phyloP scores from a whole-genome alignment of 2,797 vertebrate genomes.

The Gadopsis bispinosus region DNA sequence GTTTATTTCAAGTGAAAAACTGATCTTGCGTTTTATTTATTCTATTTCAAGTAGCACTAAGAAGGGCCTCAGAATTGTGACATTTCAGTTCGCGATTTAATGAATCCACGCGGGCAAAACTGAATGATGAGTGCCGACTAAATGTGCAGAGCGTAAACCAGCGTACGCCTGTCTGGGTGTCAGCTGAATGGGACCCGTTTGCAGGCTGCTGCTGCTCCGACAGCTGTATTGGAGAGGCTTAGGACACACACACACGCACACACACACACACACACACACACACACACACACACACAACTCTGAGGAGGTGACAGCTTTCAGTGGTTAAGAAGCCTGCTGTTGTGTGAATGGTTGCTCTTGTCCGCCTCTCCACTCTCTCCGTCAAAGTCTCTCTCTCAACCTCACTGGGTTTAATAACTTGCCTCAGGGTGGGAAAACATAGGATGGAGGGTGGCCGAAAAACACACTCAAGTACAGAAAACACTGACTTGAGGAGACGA shows the following conservation, averaged over 20 bases:
- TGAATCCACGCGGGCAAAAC: slow-evolving; percentile 14
- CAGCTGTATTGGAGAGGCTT: slow-evolving; percentile 69
- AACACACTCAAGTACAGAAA: neutral
- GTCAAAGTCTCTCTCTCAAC: slow-evolving; percentile 24
- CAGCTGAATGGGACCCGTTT: slow-evolving; percentile 43
- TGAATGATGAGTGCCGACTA: slow-evolving; percentile 28
- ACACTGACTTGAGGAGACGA: slow-evolving; percentile 21
- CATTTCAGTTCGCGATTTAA: slow-evolving; percentile 35
- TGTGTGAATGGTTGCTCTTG: slow-evolving; percentile 70
- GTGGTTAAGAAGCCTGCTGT: slow-evolving; percentile 65
- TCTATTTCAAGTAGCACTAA: neutral
- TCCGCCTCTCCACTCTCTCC: slow-evolving; percentile 49
- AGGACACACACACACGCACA: slow-evolving; percentile 29
- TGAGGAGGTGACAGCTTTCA: slow-evolving; percentile 64
- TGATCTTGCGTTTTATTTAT: too few species aligned
- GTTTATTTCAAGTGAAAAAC: neutral
- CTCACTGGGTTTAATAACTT: slow-evolving; percentile 44
- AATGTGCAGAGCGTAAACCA: slow-evolving; percentile 18
- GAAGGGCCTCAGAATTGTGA: neutral
- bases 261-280: slow-evolving; percentile 35
- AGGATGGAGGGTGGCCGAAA: slow-evolving; percentile 10
- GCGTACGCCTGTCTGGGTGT: slow-evolving; percentile 1
- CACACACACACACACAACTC: slow-evolving; percentile 30
- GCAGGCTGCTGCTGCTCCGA: slow-evolving; percentile 52
- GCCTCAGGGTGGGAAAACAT: slow-evolving; percentile 20